Conservation (phyloP, 2,888 invertebrate species). For the Cerceris rybyensis region DNA sequence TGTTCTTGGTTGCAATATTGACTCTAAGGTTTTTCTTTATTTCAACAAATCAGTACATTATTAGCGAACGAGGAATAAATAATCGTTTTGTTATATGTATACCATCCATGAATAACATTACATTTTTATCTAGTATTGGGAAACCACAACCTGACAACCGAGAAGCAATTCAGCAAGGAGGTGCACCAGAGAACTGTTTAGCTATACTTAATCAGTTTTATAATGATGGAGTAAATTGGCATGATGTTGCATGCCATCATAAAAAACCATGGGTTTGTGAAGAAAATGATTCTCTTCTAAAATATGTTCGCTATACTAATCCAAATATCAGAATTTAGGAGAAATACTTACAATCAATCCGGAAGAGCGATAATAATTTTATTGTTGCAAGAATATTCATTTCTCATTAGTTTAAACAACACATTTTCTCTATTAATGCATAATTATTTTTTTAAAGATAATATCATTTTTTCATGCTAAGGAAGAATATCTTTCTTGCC, state of each 20-base stretch:
- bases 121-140: slow-evolving; percentile 84
- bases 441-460: too few relatives aligned
- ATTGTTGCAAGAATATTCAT: background rate
- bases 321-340: slow-evolving; percentile 88
- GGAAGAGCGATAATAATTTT: background rate
- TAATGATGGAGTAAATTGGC: slow-evolving; percentile 95
- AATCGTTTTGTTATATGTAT: background rate
- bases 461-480: background rate
- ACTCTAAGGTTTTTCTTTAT: background rate
- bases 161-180: slow-evolving; percentile 89
- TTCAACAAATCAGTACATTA: background rate
- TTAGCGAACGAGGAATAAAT: background rate
- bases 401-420: background rate
- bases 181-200: slow-evolving; percentile 92
- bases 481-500: background rate
- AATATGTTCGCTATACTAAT: slow-evolving; percentile 92
- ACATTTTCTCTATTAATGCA: background rate
- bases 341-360: background rate
- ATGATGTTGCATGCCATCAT: slow-evolving; percentile 95
- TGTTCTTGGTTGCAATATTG: background rate
- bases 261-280: slow-evolving; percentile 94
- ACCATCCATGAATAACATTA: background rate
- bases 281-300: slow-evolving; percentile 92
- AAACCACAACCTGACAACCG: slow-evolving; percentile 94
- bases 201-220: slow-evolving; percentile 95